Evolutionary conservation across 2,797 vertebrate species (phyloP), one percentile per base, ranked within the genome.

Genomic region (Myotis planiceps): DNA sequence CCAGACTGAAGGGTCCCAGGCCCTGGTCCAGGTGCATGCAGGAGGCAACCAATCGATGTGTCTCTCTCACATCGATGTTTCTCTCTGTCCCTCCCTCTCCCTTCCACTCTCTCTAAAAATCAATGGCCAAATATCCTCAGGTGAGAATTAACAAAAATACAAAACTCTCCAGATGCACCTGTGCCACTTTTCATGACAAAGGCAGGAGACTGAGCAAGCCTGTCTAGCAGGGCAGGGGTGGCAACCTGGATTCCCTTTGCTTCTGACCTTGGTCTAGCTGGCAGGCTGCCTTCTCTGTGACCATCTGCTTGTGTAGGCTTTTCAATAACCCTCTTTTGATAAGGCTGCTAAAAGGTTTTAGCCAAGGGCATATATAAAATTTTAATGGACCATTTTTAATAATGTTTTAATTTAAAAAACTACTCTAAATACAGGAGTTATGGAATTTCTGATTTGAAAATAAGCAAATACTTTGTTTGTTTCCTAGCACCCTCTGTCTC

Each of bases 381-480:
- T 53, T 18, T 86, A 74, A 66, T 29, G 14, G 49, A 81, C n/a
- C 32, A 63, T 91, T 84, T 88, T 34, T 12, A 68, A 82, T 83
- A 82, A 39, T 10, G 5, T 80, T 94, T 80, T 45, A 14, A 83
- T 32, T 79, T 92, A 81, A 89, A 91, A 51, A 91, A 74, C 82
- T 16, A 72, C 16, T 69, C 58, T 78, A 74, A 34, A 89, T 74
- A 87, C 4, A 78, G 45, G 29, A 75, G 49, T 65, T 68, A 76
- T 87, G 18, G 34, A 89, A 93, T 85, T 94, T 91, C 68, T 94
- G 27, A 92, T 87, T 92, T 88, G 76, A 92, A 92, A 94, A 94
- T 90, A 92, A 94, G 42, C 53, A 81, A 92, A 92, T 55, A 23
- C 72, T 78, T 90, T 93, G 75, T 93, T 96, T 93, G 71, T 93